phyloP scores from a whole-genome alignment of 2,797 vertebrate species.

The Acanthiza pusilla region DNA sequence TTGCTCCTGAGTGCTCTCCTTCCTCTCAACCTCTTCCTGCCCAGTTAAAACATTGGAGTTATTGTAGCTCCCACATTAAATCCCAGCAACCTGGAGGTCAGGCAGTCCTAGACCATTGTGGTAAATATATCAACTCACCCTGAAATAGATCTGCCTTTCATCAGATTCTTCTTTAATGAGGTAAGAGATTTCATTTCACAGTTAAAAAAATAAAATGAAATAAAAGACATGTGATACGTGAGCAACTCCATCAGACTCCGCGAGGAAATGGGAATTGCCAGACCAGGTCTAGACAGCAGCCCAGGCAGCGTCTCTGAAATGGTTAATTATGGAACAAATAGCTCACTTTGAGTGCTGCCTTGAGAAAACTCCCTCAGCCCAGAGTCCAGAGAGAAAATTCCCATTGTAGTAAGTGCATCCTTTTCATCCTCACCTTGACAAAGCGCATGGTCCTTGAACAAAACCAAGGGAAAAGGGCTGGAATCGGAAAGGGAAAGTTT shows the following conservation, averaged over 20 bases:
- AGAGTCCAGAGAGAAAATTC: not conserved
- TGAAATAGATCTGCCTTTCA: conserved; percentile 23
- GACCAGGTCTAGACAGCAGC: not conserved
- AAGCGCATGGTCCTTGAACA: not conserved
- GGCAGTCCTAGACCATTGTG: not conserved
- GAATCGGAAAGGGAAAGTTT: not conserved
- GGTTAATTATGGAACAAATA: conserved; percentile 15
- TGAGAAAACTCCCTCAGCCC: not conserved
- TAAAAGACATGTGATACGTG: not conserved
- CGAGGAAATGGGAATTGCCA: conserved; percentile 7
- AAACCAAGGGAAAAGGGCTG: not conserved
- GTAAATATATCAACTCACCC: not conserved
- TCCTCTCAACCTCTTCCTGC: not conserved
- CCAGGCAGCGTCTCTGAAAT: not conserved
- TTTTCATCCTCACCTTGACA: not conserved
- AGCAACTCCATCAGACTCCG: not conserved
- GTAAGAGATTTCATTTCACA: conserved; percentile 13
- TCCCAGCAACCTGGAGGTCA: not conserved
- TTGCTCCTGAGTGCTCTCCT: not conserved
- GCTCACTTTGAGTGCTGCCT: not conserved
- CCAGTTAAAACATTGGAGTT: not conserved
- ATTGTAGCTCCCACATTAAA: not conserved
- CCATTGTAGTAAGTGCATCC: fast-evolving
- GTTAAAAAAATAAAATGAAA: not conserved
- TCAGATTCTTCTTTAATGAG: conserved; percentile 29